phyloP scores from a whole-genome alignment of 2,113 vertebrate genomes.

The Alces alces region DNA sequence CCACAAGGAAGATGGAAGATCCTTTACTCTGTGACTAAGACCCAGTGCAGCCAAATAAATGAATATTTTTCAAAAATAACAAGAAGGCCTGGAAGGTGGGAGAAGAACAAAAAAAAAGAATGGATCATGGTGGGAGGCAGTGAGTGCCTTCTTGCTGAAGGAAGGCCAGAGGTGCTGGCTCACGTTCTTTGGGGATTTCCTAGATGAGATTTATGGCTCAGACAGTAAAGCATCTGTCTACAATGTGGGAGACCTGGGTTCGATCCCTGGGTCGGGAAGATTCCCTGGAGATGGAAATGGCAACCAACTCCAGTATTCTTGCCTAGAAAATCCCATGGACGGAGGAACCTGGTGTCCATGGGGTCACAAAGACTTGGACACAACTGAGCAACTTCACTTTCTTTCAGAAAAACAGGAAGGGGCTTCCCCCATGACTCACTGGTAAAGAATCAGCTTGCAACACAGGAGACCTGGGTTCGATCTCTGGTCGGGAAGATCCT shows the following conservation, averaged over 20 bases:
- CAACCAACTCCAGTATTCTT: too few species aligned
- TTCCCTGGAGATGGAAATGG: too few species aligned
- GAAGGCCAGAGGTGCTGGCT: neutral
- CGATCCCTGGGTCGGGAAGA: too few species aligned
- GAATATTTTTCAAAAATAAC: neutral
- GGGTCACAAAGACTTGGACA: too few species aligned
- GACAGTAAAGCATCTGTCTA: too few species aligned
- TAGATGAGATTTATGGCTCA: neutral
- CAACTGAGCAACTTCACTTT: too few species aligned
- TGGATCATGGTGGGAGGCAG: neutral
- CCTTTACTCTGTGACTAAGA: neutral
- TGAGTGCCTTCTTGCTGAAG: neutral
- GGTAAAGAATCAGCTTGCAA: neutral
- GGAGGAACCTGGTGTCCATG: too few species aligned
- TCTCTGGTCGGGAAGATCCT: neutral
- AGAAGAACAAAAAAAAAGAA: neutral
- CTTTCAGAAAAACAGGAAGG: neutral
- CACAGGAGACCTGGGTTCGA: neutral
- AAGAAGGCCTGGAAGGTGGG: neutral
- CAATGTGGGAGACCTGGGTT: too few species aligned
- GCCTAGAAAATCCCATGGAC: too few species aligned
- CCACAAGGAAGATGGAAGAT: neutral
- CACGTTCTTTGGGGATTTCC: neutral
- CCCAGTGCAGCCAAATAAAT: neutral
- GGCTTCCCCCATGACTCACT: neutral